Conservation (phyloP, 2,113 vertebrate genomes). For the Gnathonemus echidnorhynchus region DNA sequence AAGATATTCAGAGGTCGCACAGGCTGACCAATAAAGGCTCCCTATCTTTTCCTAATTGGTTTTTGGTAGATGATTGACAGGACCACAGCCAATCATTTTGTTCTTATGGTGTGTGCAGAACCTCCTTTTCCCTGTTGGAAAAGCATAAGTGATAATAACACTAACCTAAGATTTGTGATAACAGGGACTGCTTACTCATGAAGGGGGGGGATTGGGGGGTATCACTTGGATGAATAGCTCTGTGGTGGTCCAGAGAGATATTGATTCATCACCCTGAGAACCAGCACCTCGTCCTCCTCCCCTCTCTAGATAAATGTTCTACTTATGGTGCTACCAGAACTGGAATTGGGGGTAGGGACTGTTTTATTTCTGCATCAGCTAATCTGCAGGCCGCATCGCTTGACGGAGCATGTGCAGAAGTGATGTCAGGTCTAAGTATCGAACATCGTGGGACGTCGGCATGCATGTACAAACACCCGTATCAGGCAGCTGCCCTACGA, state of each 20-base stretch:
- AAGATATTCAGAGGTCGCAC: neutral
- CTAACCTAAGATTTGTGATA: neutral
- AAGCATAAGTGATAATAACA: neutral
- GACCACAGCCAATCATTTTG: neutral
- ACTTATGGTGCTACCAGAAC: neutral
- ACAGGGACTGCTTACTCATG: neutral
- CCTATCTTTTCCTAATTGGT: neutral
- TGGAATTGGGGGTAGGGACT: neutral
- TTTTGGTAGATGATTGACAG: neutral
- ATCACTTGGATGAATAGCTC: neutral
- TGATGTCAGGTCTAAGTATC: neutral
- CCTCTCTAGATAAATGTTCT: slow-evolving; percentile 1
- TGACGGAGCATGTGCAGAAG: neutral
- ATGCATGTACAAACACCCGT: neutral
- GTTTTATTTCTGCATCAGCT: slow-evolving; percentile 2
- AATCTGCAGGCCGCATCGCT: neutral
- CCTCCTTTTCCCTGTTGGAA: neutral
- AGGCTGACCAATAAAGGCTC: neutral
- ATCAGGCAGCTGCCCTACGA: neutral
- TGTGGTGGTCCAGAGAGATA: neutral
- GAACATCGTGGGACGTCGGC: neutral
- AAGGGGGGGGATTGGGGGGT: neutral
- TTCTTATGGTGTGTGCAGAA: neutral
- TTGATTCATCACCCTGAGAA: slow-evolving; percentile 12
- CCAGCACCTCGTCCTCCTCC: neutral